Evolutionary conservation across 2,113 vertebrate species (phyloP).

Genomic region (Orthonyx spaldingii): DNA sequence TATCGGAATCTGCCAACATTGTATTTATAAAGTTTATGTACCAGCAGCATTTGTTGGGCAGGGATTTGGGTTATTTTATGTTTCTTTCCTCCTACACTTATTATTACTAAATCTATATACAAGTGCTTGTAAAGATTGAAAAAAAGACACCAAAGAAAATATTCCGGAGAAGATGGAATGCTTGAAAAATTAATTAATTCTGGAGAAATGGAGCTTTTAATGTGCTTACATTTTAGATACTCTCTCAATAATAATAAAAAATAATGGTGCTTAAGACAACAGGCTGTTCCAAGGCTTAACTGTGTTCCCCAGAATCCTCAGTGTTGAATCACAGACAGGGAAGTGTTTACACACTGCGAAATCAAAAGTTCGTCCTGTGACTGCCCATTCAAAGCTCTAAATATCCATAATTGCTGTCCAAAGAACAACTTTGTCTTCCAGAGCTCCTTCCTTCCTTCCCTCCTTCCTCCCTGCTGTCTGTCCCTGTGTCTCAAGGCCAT

Average conservation of each 20-base stretch:
- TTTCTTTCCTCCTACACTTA: slow-evolving; percentile 18
- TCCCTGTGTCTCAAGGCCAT: neutral
- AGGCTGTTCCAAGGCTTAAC: neutral
- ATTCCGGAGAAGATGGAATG: neutral
- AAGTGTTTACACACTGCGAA: neutral
- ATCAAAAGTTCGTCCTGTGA: neutral
- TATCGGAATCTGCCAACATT: slow-evolving; percentile 72
- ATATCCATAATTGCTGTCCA: slow-evolving; percentile 39
- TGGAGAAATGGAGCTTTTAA: neutral
- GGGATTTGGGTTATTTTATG: slow-evolving; percentile 30
- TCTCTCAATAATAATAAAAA: neutral
- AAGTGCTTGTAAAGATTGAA: neutral
- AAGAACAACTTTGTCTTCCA: slow-evolving; percentile 41
- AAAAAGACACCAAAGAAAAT: neutral
- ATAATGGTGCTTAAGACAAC: neutral
- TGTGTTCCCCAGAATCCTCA: neutral
- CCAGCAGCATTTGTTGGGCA: slow-evolving; percentile 54
- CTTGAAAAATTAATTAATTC: neutral
- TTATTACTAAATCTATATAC: slow-evolving; percentile 6
- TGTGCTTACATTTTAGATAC: neutral
- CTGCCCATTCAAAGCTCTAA: slow-evolving; percentile 26
- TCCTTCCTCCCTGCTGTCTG: neutral
- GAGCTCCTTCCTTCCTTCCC: slow-evolving; percentile 40
- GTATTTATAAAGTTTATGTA: slow-evolving; percentile 73
- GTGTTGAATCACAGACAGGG: neutral